These are phyloP conservation scores for Scalopus aquaticus DNA, from an alignment of 2,113 vertebrate species.

Conservation along the genomic window DNA sequence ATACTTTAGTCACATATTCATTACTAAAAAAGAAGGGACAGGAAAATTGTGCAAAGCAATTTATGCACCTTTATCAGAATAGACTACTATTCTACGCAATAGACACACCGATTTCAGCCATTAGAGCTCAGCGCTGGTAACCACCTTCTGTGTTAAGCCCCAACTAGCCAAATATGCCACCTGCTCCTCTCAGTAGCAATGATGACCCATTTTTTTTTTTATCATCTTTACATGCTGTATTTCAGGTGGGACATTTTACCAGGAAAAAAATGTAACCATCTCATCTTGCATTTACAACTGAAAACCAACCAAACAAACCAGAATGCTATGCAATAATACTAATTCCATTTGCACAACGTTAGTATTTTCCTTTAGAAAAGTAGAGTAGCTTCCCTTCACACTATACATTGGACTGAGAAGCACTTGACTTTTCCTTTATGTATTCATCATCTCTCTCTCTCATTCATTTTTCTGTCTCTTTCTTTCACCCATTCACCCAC, in stretches of 20 bases:
- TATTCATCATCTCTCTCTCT: too few relatives aligned
- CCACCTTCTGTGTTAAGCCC: neutral
- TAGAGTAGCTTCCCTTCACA: too few relatives aligned
- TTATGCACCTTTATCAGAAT: neutral
- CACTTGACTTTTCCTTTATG: too few relatives aligned
- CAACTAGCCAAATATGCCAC: neutral
- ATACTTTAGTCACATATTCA: neutral
- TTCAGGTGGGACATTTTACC: too few relatives aligned
- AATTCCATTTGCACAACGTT: too few relatives aligned
- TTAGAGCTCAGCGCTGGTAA: fast-evolving
- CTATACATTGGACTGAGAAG: too few relatives aligned
- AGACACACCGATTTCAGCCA: neutral
- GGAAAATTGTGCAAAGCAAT: neutral
- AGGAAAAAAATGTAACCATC: too few relatives aligned
- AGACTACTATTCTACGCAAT: neutral
- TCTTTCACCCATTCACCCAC: too few relatives aligned
- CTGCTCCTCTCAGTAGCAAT: neutral
- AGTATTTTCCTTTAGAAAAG: too few relatives aligned
- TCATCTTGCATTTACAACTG: too few relatives aligned
- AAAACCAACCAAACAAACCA: too few relatives aligned
- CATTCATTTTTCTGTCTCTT: neutral
- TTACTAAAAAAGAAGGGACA: neutral
- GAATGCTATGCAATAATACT: too few relatives aligned
- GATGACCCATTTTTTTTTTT: neutral
- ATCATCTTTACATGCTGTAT: neutral